Base-by-base conservation (phyloP, 1,140 invertebrate genomes). In the Drosophila baimaii region DNA sequence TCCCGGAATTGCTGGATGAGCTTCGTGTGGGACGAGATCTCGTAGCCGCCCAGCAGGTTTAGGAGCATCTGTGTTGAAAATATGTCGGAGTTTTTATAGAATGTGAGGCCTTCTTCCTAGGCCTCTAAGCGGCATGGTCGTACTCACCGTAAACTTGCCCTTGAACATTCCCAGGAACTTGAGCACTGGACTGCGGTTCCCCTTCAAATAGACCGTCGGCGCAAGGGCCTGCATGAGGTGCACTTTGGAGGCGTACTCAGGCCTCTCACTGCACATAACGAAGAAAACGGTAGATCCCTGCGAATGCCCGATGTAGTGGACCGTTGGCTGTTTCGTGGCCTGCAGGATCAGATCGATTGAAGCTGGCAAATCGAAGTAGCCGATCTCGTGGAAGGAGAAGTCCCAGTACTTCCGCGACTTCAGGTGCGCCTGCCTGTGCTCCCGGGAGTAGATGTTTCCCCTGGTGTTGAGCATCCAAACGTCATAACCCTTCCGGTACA, bases 401-500 rank as follows among this genome's bases (percentile, higher is more conserved):
- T 81, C 59, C 92, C 92, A 93, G 54, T 91, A 93, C 1, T 89
- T 64, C 1, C 56, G 37, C 7, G 79, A 66, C 12, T 85, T 81
- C 4, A 93, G 90, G 69, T 93, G 55, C 1, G 92, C 44, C 0
- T 75, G 72, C 5, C 81, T 64, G 88, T 96, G 95, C 17, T 92
- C 85, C 9, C 93, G 91, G 1, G 95, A 96, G 80, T 95, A 95
- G 2, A 92, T 92, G 72, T 94, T 96, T 3, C 96, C 96, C 46
- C 96, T 92, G 5, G 93, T 93, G 80, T 96, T 96, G 0, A 94
- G 94, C 81, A 96, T 76, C 96, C 96, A 97, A 1, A 96, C 95
- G 73, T 96, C 95, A 62, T 93, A 95, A 3, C 95, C 95, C 21
- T 90, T 90, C 56, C 96, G 95, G 1, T 94, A 95, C 44, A 97